Conservation (phyloP, 1,140 invertebrate species). For the Bombus terrestris region DNA sequence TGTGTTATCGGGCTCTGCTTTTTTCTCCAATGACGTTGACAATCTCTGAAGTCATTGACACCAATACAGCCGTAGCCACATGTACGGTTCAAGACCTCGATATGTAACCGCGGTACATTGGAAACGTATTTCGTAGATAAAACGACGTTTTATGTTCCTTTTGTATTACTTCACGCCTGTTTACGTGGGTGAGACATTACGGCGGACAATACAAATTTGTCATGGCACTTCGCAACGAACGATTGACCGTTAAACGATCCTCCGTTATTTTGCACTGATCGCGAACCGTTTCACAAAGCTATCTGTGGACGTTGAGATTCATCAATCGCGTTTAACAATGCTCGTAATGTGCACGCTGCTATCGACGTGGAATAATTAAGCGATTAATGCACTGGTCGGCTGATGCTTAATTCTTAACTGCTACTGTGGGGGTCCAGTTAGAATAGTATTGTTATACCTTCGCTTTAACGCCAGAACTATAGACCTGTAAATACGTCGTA, state of each 20-base stretch:
- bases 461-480: not conserved
- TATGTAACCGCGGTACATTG: constrained; percentile 60
- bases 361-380: not conserved
- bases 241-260: constrained; percentile 28
- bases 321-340: constrained; percentile 16
- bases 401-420: not conserved
- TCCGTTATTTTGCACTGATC: constrained; percentile 18
- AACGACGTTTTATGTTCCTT: constrained; percentile 1
- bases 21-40: constrained; percentile 52
- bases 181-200: constrained; percentile 27
- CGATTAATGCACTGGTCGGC: not conserved
- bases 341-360: not conserved
- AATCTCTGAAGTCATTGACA: constrained; percentile 68
- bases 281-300: not conserved
- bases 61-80: constrained; percentile 58
- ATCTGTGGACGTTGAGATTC: not conserved
- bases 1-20: constrained; percentile 30
- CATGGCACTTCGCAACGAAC: constrained; percentile 24
- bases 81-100: constrained; percentile 66
- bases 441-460: not conserved
- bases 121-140: constrained; percentile 61
- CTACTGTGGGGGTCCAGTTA: no score
- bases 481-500: not conserved
- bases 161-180: no score
- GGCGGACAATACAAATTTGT: constrained; percentile 55